Conservation (phyloP, 2,888 invertebrate species). For the Tiphia femorata region DNA sequence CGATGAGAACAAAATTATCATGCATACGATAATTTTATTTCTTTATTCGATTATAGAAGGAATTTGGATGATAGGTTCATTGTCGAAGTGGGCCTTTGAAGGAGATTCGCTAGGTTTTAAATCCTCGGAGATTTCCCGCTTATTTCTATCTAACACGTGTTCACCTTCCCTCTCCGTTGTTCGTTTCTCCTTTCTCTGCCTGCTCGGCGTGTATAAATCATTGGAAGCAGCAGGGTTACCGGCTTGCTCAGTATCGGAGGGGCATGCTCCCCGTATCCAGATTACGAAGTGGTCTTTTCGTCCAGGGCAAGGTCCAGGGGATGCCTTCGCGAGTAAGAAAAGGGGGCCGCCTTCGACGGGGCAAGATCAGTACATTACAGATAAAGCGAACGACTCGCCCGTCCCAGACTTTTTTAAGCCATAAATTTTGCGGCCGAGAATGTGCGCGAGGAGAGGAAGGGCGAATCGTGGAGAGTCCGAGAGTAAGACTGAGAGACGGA, state of each 20-base stretch:
- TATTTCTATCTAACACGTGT: too few relatives aligned
- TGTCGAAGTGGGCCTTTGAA: too few relatives aligned
- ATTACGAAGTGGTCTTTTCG: slow-evolving; percentile 44
- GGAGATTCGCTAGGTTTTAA: too few relatives aligned
- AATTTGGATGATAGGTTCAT: too few relatives aligned
- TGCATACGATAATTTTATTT: too few relatives aligned
- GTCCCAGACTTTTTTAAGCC: slow-evolving; percentile 68
- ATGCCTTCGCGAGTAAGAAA: slow-evolving; percentile 22
- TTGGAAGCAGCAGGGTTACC: slow-evolving; percentile 48
- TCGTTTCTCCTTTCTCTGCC: slow-evolving; percentile 5
- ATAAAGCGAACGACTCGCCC: slow-evolving; percentile 63
- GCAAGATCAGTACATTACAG: slow-evolving; percentile 69
- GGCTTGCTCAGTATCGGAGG: slow-evolving; percentile 48
- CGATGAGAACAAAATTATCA: too few relatives aligned
- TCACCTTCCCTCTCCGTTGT: too few relatives aligned
- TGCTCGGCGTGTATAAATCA: slow-evolving; percentile 59
- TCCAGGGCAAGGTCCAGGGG: slow-evolving; percentile 41
- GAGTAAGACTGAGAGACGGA: slow-evolving; percentile 2
- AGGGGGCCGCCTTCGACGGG: slow-evolving; percentile 53
- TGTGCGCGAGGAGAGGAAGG: too few relatives aligned
- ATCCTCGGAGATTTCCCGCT: too few relatives aligned
- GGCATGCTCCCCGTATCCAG: slow-evolving; percentile 42
- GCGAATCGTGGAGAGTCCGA: slow-evolving; percentile 26
- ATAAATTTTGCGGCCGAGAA: slow-evolving; percentile 59
- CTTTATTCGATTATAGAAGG: too few relatives aligned